Evolutionary conservation across 2,888 invertebrate species (phyloP), one percentile per base, ranked within the genome.

Genomic region (Nesidiocoris tenuis): DNA sequence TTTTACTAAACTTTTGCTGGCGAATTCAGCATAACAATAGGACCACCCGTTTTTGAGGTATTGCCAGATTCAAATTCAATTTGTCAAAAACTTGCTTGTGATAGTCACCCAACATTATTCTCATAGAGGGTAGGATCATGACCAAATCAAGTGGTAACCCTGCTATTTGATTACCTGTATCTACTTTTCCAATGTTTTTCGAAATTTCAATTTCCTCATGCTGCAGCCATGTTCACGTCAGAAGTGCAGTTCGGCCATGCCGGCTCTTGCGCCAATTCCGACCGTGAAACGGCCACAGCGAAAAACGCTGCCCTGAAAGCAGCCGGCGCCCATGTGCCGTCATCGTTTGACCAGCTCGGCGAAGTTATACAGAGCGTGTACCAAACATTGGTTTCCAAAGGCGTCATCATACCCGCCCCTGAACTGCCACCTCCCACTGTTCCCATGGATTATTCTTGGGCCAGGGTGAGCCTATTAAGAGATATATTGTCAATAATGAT

Each of bases 381-480:
- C 83, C 85, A 87, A 67, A 85, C 88, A 67, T 86, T 99, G 78
- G 96, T 99, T 0, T 87, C 88, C 70, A 87, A 89, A 18, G 96
- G 96, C 56, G 88, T 88, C 72, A 93, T 99, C 81, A 89, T 93
- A 7, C 95, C 95, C 0, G 90, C 90, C 80, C 91, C 93, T 61
- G 98, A 99, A 84, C 89, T 94, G 68, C 96, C 98, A 9, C 99
- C 99, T 54, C 99, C 99, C 1, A 98, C 98, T 18, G 98, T 99
- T n/a, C 98, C 98, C 7, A 98, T 99, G 98, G 98, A 99, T 84
- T 99, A 95, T 84, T 94, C 92, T 79, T 99, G 98, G 98, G 98
- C 98, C 0, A 89, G 95, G 84, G 89, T 89, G 78, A 83, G 86
- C 84, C n/a, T 64, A 16, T 5, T 18, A 54, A 17, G n/a, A n/a